Evolutionary conservation across 2,888 invertebrate species (phyloP).

Genomic region (Zaprionus obscuricornis): DNA sequence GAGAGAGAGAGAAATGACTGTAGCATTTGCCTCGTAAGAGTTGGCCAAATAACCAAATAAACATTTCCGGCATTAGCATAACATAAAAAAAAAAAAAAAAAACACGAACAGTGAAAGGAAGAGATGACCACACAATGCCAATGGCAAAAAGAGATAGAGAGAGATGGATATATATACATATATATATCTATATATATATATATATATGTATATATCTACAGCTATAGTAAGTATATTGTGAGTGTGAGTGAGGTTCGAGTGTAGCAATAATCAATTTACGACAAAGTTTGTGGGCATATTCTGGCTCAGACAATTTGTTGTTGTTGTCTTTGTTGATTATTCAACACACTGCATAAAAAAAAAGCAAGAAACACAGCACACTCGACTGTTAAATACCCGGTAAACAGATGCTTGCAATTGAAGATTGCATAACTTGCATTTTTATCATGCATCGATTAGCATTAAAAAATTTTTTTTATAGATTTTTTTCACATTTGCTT

Average conservation of each 20-base stretch:
- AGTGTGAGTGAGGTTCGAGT: not conserved
- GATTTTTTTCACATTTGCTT: too few relatives aligned
- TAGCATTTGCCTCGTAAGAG: constrained; percentile 3
- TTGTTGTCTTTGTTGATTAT: too few relatives aligned
- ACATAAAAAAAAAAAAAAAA: constrained; percentile 23
- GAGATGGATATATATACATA: not conserved
- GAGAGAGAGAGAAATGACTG: not conserved
- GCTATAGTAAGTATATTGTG: not conserved
- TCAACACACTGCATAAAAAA: too few relatives aligned
- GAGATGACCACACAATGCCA: not conserved
- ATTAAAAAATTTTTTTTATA: too few relatives aligned
- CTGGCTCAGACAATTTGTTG: constrained; percentile 1
- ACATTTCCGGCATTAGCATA: constrained; percentile 62
- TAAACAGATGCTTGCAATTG: too few relatives aligned
- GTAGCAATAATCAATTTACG: constrained; percentile 40
- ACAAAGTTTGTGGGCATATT: constrained; percentile 23
- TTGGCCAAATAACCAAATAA: constrained; percentile 45
- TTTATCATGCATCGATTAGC: too few relatives aligned
- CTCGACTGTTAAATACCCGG: not conserved
- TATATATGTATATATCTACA: not conserved
- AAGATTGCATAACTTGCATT: too few relatives aligned
- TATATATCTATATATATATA: not conserved
- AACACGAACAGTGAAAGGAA: not conserved
- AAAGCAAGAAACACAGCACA: not conserved
- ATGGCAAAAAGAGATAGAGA: not conserved